phyloP scores from a whole-genome alignment of 2,888 invertebrate genomes.

The Platycheirus rosarum region DNA sequence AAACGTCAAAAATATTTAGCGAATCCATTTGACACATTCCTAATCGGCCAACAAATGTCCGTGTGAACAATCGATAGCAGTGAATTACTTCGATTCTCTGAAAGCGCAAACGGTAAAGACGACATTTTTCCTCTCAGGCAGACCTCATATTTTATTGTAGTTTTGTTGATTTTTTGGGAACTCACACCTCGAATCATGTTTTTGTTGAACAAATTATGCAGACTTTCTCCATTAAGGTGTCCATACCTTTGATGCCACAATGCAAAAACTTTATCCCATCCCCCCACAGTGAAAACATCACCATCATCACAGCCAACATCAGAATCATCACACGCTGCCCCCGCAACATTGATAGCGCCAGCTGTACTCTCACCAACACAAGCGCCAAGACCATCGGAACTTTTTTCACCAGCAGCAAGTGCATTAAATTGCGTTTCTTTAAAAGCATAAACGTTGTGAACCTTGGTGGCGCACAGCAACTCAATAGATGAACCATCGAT shows the following conservation, averaged over 20 bases:
- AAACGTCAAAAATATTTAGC: slow-evolving; percentile 38
- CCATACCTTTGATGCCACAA: slow-evolving; percentile 41
- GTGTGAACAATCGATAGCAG: slow-evolving; percentile 26
- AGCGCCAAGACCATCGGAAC: not conserved
- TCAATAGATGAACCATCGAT: slow-evolving; percentile 18
- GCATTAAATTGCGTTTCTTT: slow-evolving; percentile 19
- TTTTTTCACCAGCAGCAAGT: not conserved
- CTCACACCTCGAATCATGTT: slow-evolving; percentile 34
- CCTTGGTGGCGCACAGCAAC: slow-evolving; percentile 4
- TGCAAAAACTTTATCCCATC: slow-evolving; percentile 8
- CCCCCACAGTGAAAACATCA: not conserved
- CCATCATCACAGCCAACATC: not conserved
- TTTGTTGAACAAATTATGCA: slow-evolving; percentile 29
- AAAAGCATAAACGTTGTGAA: slow-evolving; percentile 4
- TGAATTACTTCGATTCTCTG: slow-evolving; percentile 18
- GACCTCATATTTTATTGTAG: slow-evolving; percentile 18
- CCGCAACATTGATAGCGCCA: not conserved
- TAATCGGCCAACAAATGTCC: slow-evolving; percentile 44
- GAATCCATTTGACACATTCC: slow-evolving; percentile 43
- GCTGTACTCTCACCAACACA: not conserved
- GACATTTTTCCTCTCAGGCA: slow-evolving; percentile 8
- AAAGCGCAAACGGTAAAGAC: slow-evolving; percentile 6
- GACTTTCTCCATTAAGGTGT: slow-evolving; percentile 26
- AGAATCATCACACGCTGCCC: not conserved
- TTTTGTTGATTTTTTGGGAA: slow-evolving; percentile 23